A percentile compares a stretch with the other conserved stretches of the same genome.
phyloP scores from a whole-genome alignment of 1,140 invertebrate genomes.

The Drosophila insularis region DNA sequence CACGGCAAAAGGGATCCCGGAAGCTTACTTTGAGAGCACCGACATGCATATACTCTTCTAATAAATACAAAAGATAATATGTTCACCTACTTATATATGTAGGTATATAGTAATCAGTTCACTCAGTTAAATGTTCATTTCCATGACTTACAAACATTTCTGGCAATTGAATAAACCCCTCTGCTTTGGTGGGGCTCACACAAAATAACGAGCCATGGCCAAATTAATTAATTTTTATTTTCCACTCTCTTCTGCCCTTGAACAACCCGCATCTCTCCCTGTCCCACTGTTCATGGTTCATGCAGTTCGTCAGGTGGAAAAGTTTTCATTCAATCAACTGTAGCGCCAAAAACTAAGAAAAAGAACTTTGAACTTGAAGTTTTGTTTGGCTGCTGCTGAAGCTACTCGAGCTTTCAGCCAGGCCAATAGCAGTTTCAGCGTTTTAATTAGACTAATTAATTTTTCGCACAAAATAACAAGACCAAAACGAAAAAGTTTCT shows the following conservation, averaged over 20 bases:
- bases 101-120: no score
- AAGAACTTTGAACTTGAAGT: slow-evolving; percentile 74
- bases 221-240: slow-evolving; percentile 72
- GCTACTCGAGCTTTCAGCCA: not conserved
- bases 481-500: slow-evolving; percentile 13
- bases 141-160: no score
- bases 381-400: slow-evolving; percentile 8
- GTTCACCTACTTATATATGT: no score
- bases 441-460: slow-evolving; percentile 79
- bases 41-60: not conserved
- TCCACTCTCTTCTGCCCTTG: not conserved
- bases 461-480: slow-evolving; percentile 62
- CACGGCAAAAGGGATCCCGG: not conserved
- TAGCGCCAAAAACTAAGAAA: slow-evolving; percentile 39
- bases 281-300: not conserved
- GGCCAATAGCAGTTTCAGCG: slow-evolving; percentile 40
- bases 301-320: slow-evolving; percentile 50
- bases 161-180: not conserved
- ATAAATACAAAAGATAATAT: no score
- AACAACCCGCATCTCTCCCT: not conserved
- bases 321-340: slow-evolving; percentile 77
- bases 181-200: not conserved
- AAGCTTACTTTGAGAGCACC: not conserved
- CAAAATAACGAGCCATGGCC: slow-evolving; percentile 26
- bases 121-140: no score